These are phyloP conservation scores for Pachliopta kotzebuea DNA, from an alignment of 2,888 invertebrate species.

Conservation along the genomic window DNA sequence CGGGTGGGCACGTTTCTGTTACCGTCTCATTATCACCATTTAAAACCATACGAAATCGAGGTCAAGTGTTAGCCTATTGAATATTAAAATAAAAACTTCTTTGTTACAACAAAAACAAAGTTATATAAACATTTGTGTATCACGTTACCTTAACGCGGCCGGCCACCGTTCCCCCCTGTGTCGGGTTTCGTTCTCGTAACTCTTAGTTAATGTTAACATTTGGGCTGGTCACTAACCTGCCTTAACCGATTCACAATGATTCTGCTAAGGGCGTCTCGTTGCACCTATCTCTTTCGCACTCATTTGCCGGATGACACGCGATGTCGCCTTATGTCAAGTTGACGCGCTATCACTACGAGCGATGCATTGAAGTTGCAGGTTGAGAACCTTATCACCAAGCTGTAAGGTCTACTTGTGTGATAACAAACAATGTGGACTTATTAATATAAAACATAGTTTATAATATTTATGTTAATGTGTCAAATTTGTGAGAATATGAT, in stretches of 20 bases:
- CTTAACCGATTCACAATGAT: constrained; percentile 11
- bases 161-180: neutral
- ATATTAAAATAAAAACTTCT: neutral
- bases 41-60: too few relatives aligned
- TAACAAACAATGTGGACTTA: neutral
- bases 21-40: too few relatives aligned
- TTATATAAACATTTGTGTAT: constrained; percentile 9
- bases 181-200: constrained; percentile 19
- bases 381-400: neutral
- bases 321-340: constrained; percentile 20
- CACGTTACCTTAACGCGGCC: constrained; percentile 2
- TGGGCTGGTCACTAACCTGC: constrained; percentile 24
- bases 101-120: constrained; percentile 2
- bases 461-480: too few relatives aligned
- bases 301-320: constrained; percentile 4
- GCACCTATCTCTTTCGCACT: constrained; percentile 4
- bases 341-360: neutral
- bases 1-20: too few relatives aligned
- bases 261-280: neutral
- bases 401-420: neutral
- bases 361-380: neutral
- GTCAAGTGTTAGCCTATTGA: too few relatives aligned
- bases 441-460: too few relatives aligned
- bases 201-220: constrained; percentile 6
- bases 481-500: too few relatives aligned